phyloP scores from a whole-genome alignment of 1,140 invertebrate genomes.

The Rhizoglyphus robini region DNA sequence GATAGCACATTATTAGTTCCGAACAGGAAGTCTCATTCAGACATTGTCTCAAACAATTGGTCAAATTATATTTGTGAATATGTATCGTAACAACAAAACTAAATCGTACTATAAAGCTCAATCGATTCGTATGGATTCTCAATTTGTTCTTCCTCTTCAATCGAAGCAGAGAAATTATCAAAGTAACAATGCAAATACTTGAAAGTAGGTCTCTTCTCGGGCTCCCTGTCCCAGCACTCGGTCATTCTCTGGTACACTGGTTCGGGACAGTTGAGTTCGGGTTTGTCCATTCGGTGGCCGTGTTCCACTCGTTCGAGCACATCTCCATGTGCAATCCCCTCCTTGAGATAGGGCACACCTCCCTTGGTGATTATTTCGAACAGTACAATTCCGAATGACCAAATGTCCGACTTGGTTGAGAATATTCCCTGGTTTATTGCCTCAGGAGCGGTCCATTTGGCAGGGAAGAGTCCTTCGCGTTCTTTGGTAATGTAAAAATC shows the following conservation, averaged over 20 bases:
- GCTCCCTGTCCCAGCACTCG: constrained; percentile 97
- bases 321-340: constrained; percentile 96
- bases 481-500: constrained; percentile 61
- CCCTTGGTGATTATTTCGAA: constrained; percentile 96
- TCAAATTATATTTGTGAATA: no score
- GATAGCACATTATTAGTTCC: no score
- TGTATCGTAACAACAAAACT: no score
- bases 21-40: no score
- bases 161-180: constrained; percentile 1
- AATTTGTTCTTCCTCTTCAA: not conserved
- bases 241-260: constrained; percentile 95
- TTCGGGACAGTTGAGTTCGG: constrained; percentile 61
- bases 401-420: constrained; percentile 98
- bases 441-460: constrained; percentile 95
- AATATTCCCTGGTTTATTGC: constrained; percentile 97
- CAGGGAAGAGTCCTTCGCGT: constrained; percentile 81
- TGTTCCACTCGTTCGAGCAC: constrained; percentile 97
- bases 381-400: constrained; percentile 96
- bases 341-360: constrained; percentile 84
- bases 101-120: no score
- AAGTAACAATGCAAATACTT: constrained; percentile 39
- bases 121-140: no score
- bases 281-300: constrained; percentile 85
- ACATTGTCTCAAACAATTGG: no score
- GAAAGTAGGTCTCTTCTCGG: constrained; percentile 94